A percentile compares a stretch with the other conserved stretches of the same genome.
These are phyloP conservation scores for Eulacestoma nigropectus DNA, from an alignment of 2,113 vertebrate species.

Conservation along the genomic window DNA sequence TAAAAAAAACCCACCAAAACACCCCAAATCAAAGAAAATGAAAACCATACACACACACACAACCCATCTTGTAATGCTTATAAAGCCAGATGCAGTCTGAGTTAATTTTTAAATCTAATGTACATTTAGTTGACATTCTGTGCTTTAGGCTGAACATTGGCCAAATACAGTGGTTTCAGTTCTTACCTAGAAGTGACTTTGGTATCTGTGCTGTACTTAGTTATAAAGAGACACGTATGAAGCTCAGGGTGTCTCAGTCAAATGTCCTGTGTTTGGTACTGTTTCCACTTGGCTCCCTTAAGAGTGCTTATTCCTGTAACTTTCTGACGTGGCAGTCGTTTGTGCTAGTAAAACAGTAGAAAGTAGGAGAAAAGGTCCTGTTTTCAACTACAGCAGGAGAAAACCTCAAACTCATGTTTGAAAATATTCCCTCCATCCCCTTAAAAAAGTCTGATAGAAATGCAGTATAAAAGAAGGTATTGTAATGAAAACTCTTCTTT, in stretches of 20 bases:
- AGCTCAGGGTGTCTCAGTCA: rapidly evolving
- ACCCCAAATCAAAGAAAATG: neutral
- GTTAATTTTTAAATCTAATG: neutral
- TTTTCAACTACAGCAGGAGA: neutral
- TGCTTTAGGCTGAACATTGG: neutral
- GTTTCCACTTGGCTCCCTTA: neutral
- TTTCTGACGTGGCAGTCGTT: neutral
- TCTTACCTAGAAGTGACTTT: neutral
- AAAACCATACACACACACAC: rapidly evolving
- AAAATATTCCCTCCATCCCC: neutral
- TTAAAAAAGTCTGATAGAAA: neutral
- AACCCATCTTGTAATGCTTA: neutral
- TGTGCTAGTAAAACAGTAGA: neutral
- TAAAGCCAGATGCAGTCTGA: neutral
- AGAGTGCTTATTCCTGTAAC: neutral
- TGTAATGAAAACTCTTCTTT: neutral
- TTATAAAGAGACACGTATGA: rapidly evolving
- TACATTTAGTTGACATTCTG: neutral
- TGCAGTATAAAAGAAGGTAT: neutral
- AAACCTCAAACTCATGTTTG: neutral
- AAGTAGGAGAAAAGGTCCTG: neutral
- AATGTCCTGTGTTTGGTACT: neutral
- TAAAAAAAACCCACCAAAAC: neutral
- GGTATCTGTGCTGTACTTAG: neutral
- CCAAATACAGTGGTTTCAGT: neutral